Percentiles rank a stretch among this genome's conserved stretches.
These are phyloP conservation scores for Hydrozoanthus tunicans DNA, from an alignment of 64 coral and sea anemone genomes.

Conservation along the genomic window DNA sequence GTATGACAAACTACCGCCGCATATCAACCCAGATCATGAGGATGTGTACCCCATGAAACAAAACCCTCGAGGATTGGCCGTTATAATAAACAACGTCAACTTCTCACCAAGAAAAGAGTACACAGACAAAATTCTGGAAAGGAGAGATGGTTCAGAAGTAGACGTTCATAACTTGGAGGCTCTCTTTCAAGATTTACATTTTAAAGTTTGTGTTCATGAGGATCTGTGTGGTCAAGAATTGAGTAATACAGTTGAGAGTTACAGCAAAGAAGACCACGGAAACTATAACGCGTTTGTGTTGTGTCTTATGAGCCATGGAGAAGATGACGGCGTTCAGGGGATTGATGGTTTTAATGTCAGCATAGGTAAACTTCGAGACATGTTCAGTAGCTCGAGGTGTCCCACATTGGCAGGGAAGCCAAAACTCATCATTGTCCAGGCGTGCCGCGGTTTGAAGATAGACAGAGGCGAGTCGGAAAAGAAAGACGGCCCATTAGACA, in stretches of 20 bases:
- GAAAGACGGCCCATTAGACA: not conserved
- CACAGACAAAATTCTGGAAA: constrained; percentile 8
- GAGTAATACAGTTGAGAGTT: not conserved
- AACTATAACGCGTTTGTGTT: constrained; percentile 63
- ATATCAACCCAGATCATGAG: not conserved
- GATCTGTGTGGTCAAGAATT: constrained; percentile 13
- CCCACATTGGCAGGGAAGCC: constrained; percentile 64
- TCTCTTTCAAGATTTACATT: constrained; percentile 59
- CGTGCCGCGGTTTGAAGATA: constrained; percentile 60
- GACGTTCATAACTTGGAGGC: constrained; percentile 37
- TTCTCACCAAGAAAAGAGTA: constrained; percentile 20
- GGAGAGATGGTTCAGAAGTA: constrained; percentile 57
- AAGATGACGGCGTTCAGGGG: constrained; percentile 48
- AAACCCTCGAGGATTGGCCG: constrained; percentile 65
- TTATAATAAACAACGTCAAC: constrained; percentile 57
- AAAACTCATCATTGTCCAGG: constrained; percentile 78
- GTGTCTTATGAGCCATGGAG: constrained; percentile 83
- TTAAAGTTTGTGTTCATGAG: constrained; percentile 21
- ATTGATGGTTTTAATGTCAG: constrained; percentile 47
- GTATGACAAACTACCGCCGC: constrained; percentile 34
- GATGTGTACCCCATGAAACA: constrained; percentile 62
- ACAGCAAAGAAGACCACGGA: constrained; percentile 22
- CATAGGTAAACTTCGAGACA: constrained; percentile 22
- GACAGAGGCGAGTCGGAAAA: constrained; percentile 46
- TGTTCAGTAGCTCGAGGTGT: constrained; percentile 69